Percentiles rank a stretch among this genome's conserved stretches.
These are phyloP conservation scores for Danio tinwini DNA, from an alignment of 2,797 vertebrate species.

Conservation along the genomic window DNA sequence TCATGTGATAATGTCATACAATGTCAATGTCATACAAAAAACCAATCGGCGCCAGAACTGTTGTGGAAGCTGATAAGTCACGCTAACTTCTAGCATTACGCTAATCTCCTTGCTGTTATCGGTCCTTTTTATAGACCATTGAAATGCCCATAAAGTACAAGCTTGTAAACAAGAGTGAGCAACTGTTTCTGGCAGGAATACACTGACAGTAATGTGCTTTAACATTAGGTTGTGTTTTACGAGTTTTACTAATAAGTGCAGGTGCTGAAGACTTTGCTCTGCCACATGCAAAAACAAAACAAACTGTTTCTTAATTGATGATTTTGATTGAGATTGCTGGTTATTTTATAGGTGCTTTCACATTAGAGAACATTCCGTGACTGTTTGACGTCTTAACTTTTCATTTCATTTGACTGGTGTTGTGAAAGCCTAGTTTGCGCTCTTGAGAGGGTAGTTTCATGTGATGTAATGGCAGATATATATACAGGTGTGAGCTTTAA, in stretches of 20 bases:
- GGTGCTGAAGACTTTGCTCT: conserved; percentile 7
- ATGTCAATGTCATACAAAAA: neutral
- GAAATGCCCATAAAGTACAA: conserved; percentile 23
- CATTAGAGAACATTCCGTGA: neutral
- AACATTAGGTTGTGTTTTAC: conserved; percentile 7
- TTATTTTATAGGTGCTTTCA: neutral
- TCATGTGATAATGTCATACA: neutral
- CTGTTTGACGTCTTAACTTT: neutral
- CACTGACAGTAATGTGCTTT: neutral
- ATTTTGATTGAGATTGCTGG: neutral
- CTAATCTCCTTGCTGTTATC: neutral
- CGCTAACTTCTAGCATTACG: neutral
- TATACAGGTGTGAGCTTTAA: too few relatives aligned
- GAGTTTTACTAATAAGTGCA: neutral
- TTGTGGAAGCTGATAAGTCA: conserved; percentile 22
- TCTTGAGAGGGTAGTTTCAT: too few relatives aligned
- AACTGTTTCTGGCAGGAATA: conserved; percentile 9
- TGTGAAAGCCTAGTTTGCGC: too few relatives aligned
- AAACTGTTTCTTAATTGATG: neutral
- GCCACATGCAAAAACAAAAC: neutral
- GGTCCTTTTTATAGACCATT: conserved; percentile 17
- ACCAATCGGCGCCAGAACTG: neutral
- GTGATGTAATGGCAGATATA: too few relatives aligned
- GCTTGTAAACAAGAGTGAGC: conserved; percentile 31
- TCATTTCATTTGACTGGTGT: neutral